Conservation (phyloP, 1,140 invertebrate genomes). For the Polypedilum pembai region DNA sequence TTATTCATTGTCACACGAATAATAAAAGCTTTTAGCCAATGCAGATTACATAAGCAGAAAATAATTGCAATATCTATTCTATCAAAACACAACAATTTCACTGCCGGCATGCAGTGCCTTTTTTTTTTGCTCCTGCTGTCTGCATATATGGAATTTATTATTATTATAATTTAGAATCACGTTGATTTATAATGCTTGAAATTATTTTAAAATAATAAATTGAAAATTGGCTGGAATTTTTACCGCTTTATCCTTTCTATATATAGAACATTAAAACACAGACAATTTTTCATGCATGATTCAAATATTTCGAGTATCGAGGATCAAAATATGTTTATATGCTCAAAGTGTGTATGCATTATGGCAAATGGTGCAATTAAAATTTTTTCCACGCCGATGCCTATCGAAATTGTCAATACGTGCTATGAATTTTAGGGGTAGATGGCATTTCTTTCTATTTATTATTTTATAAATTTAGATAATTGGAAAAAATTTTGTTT, state of each 20-base stretch:
- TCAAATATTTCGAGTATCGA: too few relatives aligned
- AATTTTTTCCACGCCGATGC: neutral
- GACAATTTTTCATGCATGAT: too few relatives aligned
- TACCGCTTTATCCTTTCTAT: neutral
- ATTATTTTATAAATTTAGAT: too few relatives aligned
- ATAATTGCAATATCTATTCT: too few relatives aligned
- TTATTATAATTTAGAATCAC: neutral
- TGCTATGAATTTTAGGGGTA: neutral
- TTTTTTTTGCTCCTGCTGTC: neutral
- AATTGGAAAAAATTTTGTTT: too few relatives aligned
- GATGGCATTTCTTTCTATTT: too few relatives aligned
- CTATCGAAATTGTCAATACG: neutral
- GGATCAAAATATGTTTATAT: too few relatives aligned
- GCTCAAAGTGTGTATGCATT: neutral
- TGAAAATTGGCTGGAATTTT: neutral
- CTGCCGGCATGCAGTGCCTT: neutral
- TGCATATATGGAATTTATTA: constrained; percentile 9
- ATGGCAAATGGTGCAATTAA: constrained; percentile 1
- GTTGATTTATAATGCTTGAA: constrained; percentile 6
- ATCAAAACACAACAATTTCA: too few relatives aligned
- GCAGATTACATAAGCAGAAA: too few relatives aligned
- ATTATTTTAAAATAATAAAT: constrained; percentile 15
- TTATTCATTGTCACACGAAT: neutral
- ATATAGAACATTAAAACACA: neutral
- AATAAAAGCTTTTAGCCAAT: too few relatives aligned